Conservation (phyloP, 2,113 vertebrate species). For the Mormoops blainvillei region DNA sequence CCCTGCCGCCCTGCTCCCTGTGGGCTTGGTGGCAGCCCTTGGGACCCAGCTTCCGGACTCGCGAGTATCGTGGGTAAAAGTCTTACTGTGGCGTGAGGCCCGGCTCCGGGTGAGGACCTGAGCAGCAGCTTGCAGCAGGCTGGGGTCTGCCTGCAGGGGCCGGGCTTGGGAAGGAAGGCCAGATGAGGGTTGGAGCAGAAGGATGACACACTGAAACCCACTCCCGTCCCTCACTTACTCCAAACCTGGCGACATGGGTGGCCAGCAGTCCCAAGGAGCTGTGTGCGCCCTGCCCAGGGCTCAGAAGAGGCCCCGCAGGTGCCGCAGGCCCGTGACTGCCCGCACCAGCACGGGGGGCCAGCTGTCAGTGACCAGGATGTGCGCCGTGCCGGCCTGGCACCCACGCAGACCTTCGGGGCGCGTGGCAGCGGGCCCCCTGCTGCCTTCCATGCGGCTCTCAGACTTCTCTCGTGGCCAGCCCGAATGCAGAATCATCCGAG, state of each 20-base stretch:
- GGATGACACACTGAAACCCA: background rate
- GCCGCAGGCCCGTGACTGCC: background rate
- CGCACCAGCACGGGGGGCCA: fast-evolving
- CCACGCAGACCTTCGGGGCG: fast-evolving
- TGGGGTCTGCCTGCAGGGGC: background rate
- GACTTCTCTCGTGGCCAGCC: too few relatives aligned
- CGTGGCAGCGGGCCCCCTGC: fast-evolving
- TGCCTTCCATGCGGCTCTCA: fast-evolving
- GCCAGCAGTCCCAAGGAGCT: background rate
- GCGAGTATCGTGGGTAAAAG: fast-evolving
- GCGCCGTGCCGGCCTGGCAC: fast-evolving
- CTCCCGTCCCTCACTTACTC: background rate
- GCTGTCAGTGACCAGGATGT: fast-evolving
- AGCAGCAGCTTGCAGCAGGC: fast-evolving
- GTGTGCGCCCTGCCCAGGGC: fast-evolving
- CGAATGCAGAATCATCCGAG: background rate
- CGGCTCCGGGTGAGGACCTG: fast-evolving
- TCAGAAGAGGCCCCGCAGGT: background rate
- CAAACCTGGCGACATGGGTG: fast-evolving
- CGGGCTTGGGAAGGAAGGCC: fast-evolving
- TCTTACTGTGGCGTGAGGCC: fast-evolving
- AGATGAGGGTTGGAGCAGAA: fast-evolving
- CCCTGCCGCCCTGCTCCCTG: fast-evolving
- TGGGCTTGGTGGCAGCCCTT: fast-evolving
- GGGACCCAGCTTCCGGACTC: fast-evolving